Evolutionary conservation across 2,113 vertebrate species (phyloP).

Genomic region (Stigmatopora argus): DNA sequence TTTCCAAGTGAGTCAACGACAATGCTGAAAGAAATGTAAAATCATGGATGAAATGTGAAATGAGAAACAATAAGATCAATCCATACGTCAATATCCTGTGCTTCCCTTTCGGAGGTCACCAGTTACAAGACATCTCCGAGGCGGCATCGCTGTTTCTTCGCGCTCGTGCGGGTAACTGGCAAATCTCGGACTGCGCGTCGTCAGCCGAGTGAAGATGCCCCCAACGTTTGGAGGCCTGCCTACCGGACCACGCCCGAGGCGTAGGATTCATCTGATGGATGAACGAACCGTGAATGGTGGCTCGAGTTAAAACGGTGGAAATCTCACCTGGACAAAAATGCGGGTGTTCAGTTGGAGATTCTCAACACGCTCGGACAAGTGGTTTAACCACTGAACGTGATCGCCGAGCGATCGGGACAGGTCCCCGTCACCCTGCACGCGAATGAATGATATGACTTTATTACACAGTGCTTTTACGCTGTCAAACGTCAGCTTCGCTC

Average conservation of each 20-base stretch:
- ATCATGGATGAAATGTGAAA: not conserved
- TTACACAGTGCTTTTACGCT: not conserved
- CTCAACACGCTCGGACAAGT: constrained; percentile 68
- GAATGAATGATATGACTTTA: not conserved
- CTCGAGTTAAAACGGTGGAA: not conserved
- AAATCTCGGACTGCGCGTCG: constrained; percentile 67
- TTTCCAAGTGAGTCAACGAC: not conserved
- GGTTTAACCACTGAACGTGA: constrained; percentile 68
- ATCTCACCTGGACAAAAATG: constrained; percentile 71
- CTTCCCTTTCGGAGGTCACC: constrained; percentile 48
- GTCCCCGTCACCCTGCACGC: constrained; percentile 52
- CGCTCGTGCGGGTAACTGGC: constrained; percentile 66
- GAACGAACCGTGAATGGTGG: not conserved
- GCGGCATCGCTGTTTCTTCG: constrained; percentile 73
- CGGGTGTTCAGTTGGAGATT: constrained; percentile 71
- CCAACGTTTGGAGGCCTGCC: constrained; percentile 47
- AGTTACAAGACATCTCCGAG: constrained; percentile 77
- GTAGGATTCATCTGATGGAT: constrained; percentile 71
- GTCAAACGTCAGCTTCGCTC: not conserved
- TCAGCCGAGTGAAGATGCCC: constrained; percentile 43
- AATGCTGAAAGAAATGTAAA: not conserved
- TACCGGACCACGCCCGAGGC: constrained; percentile 63
- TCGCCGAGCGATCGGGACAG: constrained; percentile 62
- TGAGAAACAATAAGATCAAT: not conserved
- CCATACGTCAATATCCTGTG: not conserved